Percentiles rank a stretch among this genome's conserved stretches.
These are phyloP conservation scores for Eidolon helvum DNA, from an alignment of 2,113 vertebrate genomes.

Conservation along the genomic window DNA sequence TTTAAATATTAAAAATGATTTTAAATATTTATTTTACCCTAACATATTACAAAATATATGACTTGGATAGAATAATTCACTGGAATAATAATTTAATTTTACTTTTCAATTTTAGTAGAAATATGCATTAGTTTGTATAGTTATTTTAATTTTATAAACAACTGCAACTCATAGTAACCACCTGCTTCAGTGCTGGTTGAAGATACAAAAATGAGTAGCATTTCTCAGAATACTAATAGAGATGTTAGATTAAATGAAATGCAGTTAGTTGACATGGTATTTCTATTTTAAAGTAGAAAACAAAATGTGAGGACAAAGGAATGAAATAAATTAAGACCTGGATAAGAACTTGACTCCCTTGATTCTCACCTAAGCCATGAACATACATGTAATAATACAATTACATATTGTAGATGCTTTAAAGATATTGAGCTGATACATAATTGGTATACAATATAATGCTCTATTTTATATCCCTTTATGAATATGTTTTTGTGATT, in stretches of 20 bases:
- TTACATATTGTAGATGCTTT: neutral
- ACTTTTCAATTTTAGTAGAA: neutral
- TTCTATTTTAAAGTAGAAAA: neutral
- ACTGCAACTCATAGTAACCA: neutral
- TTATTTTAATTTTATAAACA: neutral
- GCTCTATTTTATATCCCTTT: neutral
- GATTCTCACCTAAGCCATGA: neutral
- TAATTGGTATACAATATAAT: neutral
- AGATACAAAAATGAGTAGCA: neutral
- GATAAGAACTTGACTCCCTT: neutral
- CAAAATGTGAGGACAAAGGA: neutral
- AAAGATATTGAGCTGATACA: neutral
- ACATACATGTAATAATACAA: neutral
- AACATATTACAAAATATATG: neutral
- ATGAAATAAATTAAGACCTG: neutral
- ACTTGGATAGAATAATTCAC: neutral
- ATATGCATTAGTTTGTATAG: neutral
- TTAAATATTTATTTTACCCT: neutral
- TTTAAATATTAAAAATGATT: constrained; percentile 10
- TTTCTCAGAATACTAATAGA: neutral
- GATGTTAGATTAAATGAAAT: neutral
- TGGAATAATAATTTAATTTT: neutral
- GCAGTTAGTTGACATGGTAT: neutral
- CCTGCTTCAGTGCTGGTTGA: neutral
- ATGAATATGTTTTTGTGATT: neutral